Percentiles rank a stretch among this genome's conserved stretches.
Evolutionary conservation across 2,113 vertebrate species (phyloP).

Genomic region (Microcebus lehilahytsara): DNA sequence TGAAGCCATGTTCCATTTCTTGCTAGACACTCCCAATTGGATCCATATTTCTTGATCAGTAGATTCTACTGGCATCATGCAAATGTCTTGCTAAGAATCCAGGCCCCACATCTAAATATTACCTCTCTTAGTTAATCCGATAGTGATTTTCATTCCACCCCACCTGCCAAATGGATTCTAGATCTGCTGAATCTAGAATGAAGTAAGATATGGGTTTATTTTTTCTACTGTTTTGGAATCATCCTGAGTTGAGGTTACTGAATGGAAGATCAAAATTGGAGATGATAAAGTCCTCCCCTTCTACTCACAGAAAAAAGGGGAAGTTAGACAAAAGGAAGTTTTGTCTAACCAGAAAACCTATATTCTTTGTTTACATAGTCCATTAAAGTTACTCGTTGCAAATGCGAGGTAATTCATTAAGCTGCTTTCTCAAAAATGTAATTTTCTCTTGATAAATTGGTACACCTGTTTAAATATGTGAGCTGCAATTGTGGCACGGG

Average conservation of each 20-base stretch:
- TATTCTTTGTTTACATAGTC: conserved; percentile 23
- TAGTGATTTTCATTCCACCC: not conserved
- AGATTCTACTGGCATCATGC: not conserved
- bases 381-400: conserved; percentile 50
- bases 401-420: conserved; percentile 61
- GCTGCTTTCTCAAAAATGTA: conserved; percentile 52
- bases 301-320: not conserved
- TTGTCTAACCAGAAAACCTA: not conserved
- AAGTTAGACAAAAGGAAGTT: not conserved
- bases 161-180: not conserved
- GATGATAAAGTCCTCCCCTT: not conserved
- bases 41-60: not conserved
- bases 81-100: not conserved
- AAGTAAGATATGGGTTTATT: not conserved
- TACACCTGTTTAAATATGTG: conserved; percentile 53
- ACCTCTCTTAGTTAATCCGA: not conserved
- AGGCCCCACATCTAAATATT: not conserved
- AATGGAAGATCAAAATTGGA: not conserved
- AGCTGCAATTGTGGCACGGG: not conserved
- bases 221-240: not conserved
- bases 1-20: not conserved
- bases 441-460: conserved; percentile 51
- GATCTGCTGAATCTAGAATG: not conserved
- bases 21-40: not conserved
- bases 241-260: not conserved